Conservation (phyloP, 2,888 invertebrate genomes). For the Thymelicus sylvestris region DNA sequence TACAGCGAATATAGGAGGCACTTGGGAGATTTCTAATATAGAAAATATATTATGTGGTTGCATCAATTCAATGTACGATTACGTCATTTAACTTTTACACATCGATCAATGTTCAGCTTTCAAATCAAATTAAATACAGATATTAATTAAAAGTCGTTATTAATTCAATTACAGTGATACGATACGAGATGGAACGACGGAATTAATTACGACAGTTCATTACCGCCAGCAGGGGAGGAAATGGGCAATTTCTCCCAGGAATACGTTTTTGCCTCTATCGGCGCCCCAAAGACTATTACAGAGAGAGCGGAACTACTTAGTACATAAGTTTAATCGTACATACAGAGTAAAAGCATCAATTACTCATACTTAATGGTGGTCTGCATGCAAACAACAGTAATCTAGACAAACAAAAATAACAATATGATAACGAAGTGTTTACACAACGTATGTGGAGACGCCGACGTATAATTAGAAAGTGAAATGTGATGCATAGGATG, state of each 20-base stretch:
- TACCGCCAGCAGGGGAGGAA: slow-evolving; percentile 16
- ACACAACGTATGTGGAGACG: neutral
- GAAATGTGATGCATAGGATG: slow-evolving; percentile 33
- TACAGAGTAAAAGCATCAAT: slow-evolving; percentile 9
- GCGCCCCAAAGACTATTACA: too few relatives aligned
- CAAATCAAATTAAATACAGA: too few relatives aligned
- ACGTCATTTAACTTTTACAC: neutral
- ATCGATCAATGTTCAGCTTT: neutral
- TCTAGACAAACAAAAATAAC: slow-evolving; percentile 17
- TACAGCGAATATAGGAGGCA: too few relatives aligned
- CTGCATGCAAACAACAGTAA: slow-evolving; percentile 25
- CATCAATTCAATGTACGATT: neutral
- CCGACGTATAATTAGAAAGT: slow-evolving; percentile 33
- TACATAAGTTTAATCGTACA: slow-evolving; percentile 1
- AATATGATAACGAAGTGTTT: slow-evolving; percentile 16
- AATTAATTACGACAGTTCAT: neutral
- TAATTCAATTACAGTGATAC: neutral
- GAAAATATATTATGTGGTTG: neutral
- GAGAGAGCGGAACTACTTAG: neutral
- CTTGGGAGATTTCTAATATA: too few relatives aligned
- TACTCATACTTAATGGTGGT: slow-evolving; percentile 10
- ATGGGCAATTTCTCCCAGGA: slow-evolving; percentile 12
- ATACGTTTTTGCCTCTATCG: neutral
- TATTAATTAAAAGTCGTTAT: too few relatives aligned
- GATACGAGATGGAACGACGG: neutral